Percentiles rank a stretch among this genome's conserved stretches.
Evolutionary conservation across 1,140 invertebrate genomes (phyloP).

Genomic region (Hesperophylax magnus): DNA sequence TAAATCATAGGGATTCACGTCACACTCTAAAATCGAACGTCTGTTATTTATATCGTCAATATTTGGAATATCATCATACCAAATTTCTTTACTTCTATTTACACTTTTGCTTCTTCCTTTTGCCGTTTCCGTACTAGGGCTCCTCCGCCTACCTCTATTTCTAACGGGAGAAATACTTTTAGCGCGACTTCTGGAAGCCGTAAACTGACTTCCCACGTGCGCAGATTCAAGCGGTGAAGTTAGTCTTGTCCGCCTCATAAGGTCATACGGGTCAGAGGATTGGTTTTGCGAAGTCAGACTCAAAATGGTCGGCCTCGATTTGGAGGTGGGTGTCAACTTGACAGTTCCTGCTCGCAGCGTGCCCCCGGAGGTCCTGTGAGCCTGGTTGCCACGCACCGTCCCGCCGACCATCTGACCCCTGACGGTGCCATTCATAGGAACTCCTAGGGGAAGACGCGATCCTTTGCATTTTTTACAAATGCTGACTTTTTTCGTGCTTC

Average conservation of each 20-base stretch:
- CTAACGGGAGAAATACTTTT: conserved; percentile 74
- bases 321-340: conserved; percentile 70
- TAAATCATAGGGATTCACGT: conserved; percentile 88
- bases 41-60: conserved; percentile 69
- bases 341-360: conserved; percentile 73
- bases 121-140: conserved; percentile 61
- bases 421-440: conserved; percentile 73
- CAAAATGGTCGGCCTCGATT: conserved; percentile 74
- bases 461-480: conserved; percentile 86
- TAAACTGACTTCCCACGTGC: conserved; percentile 70
- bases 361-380: conserved; percentile 64
- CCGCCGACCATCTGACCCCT: conserved; percentile 71
- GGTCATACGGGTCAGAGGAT: conserved; percentile 80
- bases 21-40: conserved; percentile 85
- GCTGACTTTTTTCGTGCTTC: conserved; percentile 77
- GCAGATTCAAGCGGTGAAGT: conserved; percentile 72
- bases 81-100: conserved; percentile 67
- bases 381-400: conserved; percentile 71
- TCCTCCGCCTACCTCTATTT: conserved; percentile 66
- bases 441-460: conserved; percentile 75
- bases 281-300: conserved; percentile 70
- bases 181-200: conserved; percentile 70
- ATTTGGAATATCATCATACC: conserved; percentile 69
- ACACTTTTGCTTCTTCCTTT: conserved; percentile 69
- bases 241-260: conserved; percentile 82